Evolutionary conservation across 2,113 vertebrate species (phyloP).

Genomic region (Tor tambroides): DNA sequence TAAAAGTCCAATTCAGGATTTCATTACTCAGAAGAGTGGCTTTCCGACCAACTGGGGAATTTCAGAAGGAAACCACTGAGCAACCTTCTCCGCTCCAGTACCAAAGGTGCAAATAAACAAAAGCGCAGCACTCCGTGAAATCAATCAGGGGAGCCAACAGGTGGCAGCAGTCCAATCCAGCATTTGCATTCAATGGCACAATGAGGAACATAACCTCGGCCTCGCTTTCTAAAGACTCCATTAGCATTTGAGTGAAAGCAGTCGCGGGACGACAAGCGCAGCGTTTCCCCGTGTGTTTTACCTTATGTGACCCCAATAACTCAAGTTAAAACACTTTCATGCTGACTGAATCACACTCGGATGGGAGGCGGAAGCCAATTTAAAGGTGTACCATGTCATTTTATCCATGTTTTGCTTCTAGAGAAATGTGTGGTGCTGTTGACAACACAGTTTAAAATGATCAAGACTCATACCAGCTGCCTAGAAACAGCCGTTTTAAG

Average conservation of each 20-base stretch:
- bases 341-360: background rate
- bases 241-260: constrained; percentile 22
- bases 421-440: background rate
- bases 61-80: background rate
- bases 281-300: background rate
- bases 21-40: constrained; percentile 27
- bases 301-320: background rate
- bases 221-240: constrained; percentile 24
- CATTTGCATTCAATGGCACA: constrained; percentile 38
- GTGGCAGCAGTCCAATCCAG: constrained; percentile 21
- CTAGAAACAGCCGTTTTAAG: background rate
- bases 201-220: constrained; percentile 6
- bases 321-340: background rate
- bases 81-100: constrained; percentile 15
- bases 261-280: background rate
- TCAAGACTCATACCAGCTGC: background rate
- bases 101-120: constrained; percentile 40
- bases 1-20: constrained; percentile 17
- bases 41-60: constrained; percentile 2
- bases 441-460: background rate
- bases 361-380: background rate
- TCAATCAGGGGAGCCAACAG: constrained; percentile 28
- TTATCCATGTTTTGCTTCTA: background rate
- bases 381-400: background rate
- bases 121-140: constrained; percentile 22